Evolutionary conservation across 2,113 vertebrate species (phyloP).

Genomic region (Forbesichthys papilliferus): DNA sequence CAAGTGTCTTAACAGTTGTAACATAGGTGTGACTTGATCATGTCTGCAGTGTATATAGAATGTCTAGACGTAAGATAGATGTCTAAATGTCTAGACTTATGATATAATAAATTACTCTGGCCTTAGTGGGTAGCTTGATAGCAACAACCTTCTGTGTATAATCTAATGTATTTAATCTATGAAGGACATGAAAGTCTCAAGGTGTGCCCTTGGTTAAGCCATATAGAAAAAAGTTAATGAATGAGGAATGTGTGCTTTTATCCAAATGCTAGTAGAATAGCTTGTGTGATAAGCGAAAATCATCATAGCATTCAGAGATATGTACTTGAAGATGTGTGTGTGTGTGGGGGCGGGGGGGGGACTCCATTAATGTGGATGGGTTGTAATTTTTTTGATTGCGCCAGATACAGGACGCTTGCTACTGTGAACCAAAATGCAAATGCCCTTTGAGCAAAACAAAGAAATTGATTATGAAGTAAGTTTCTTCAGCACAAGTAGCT

Average conservation of each 20-base stretch:
- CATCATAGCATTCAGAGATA: constrained; percentile 72
- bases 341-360: constrained; percentile 32
- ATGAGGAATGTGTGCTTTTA: not conserved
- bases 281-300: constrained; percentile 65
- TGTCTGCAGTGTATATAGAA: constrained; percentile 35
- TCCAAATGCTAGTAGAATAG: constrained; percentile 55
- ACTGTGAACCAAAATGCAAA: constrained; percentile 78
- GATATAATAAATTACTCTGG: constrained; percentile 54
- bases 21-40: constrained; percentile 62
- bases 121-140: constrained; percentile 9
- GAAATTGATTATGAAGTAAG: constrained; percentile 85
- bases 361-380: constrained; percentile 75
- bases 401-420: constrained; percentile 75
- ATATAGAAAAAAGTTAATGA: constrained; percentile 44
- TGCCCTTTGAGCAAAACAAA: constrained; percentile 82
- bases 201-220: constrained; percentile 12
- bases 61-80: constrained; percentile 65
- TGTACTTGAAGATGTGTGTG: constrained; percentile 67
- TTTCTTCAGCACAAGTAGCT: constrained; percentile 79
- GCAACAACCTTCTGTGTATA: too few relatives aligned
- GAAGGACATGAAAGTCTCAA: not conserved
- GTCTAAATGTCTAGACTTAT: constrained; percentile 65
- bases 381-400: constrained; percentile 80
- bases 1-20: constrained; percentile 67
- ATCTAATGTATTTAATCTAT: too few relatives aligned